Base-by-base conservation (phyloP, 2,888 invertebrate genomes). In the Nymphalis urticae region DNA sequence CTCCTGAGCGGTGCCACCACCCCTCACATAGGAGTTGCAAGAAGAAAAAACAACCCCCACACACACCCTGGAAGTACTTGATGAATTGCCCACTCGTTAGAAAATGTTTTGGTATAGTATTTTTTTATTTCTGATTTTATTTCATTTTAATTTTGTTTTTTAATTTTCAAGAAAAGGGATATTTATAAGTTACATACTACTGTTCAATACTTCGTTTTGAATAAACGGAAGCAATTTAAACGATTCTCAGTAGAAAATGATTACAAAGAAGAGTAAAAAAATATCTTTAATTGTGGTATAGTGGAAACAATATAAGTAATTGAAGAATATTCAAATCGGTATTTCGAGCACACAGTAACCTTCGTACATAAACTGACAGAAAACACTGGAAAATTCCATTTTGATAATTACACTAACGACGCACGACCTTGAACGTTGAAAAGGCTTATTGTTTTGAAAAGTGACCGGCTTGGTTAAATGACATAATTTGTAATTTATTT, bases 61-160 rank as follows among this genome's bases (percentile, higher is more conserved):
- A 92, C 80, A 92, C 93, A 78, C 93, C 93, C 84, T 93, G 93
- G 93, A 93, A 93, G 84, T 93, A 93, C 92, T 93, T 93, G 92
- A 93, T 93, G 93, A 93, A 92, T 93, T 93, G 93, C 90, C 93
- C 93, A 91, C 93, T 93, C 85, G 92, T 93, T 92, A 93, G 93
- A 81, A 93, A 93, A 93, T 93, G 93, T 87, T 93, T 93, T 86
- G 93, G 93, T 93, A 93, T 79, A 84, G 88, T 92, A 91, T 89
- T 87, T 81, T 81, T 81, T 77, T 77, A 80, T 78, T 82, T 81
- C 78, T 73, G 70, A 75, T 79, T 76, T 77, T 75, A 75, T 62
- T 73, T 63, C 19, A 51, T 65, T 69, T 42, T 13, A 13, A 42
- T 42, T 42, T 42, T 42, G 13, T 13, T 42, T 42, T 42, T 42